Evolutionary conservation across 2,888 invertebrate genomes (phyloP), one percentile per base, ranked within the genome.

Genomic region (Lydus trimaculatus): DNA sequence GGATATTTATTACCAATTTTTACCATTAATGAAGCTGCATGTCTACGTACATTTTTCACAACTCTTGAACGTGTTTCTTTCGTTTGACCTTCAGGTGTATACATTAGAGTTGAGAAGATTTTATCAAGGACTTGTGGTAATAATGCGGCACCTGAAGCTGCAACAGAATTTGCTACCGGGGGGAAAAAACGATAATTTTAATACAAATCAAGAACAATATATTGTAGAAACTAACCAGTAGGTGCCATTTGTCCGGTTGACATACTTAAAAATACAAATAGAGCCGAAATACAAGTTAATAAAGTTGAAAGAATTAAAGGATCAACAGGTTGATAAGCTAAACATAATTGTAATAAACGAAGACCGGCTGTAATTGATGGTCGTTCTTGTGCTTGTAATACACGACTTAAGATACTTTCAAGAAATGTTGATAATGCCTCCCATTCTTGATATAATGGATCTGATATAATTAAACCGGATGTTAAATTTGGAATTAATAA

Each of bases 1-100:
- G 97, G 96, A 86, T 95, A 96, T 84, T 94, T 94, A 67, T 93
- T 91, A 20, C 94, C 95, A 58, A 97, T 90, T 85, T 97, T 97
- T 13, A 97, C 96, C 86, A 97, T 91, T 28, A 96, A 86, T 8
- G 95, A 94, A 28, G 96, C 96, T 7, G 96, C 96, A 85, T 97
- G 97, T 0, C 96, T 89, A 5, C 96, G 88, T 9, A 96, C 91
- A 81, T 95, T 95, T 85, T 94, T 94, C 43, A 95, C 93, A 3
- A 92, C 90, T 65, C 92, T 89, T 15, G 91, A 90, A 71, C 93
- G 87, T 1, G 90, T 89, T 63, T 89, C 89, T 78, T 90, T 91
- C 11, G 89, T 87, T 36, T 81, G 81, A 76, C 91, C 90, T 8
- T 91, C 91, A 0, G 90, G 88, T 67, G 90, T 90, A 82, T 93